Evolutionary conservation across 2,888 invertebrate genomes (phyloP), one percentile per base, ranked within the genome.

Genomic region (Noctua pronuba): DNA sequence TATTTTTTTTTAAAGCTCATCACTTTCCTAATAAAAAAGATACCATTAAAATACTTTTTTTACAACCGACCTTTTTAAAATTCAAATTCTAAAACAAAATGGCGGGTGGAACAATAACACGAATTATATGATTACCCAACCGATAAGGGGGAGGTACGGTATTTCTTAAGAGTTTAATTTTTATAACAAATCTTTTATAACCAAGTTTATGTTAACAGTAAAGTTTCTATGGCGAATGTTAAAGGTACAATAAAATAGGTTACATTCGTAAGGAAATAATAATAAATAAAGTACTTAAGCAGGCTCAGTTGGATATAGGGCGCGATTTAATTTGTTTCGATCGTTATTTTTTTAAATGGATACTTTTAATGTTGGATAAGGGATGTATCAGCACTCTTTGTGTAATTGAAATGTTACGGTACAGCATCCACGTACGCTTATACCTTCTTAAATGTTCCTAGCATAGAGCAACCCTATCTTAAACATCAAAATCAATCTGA

Each of bases 151-250:
- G 91, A 91, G 89, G 86, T 85, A 75, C 75, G 69, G 75, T 89
- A 91, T 92, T 92, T 93, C 92, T 94, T 94, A 94, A 94, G 95
- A 95, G 94, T 95, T 95, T 95, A 96, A 95, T 95, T 96, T 95
- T 95, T 95, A 95, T 90, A 94, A 92, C 94, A 94, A 95, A 94
- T 95, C 95, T 95, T 95, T 95, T 95, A 95, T 94, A 94, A 77
- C 89, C 90, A 81, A 85, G 88, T 95, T 95, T 95, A 95, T 94
- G 94, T 91, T 89, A 91, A 92, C 93, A 93, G 93, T 95, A 94
- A 95, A 95, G 92, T 88, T 92, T 93, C 91, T 92, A 93, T 91
- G 87, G 93, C 88, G 88, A 94, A 95, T 94, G 93, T 94, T 94
- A 94, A 90, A 89, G 87, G 89, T 86, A 89, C 88, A 94, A 94